Conservation (phyloP, 2,797 vertebrate genomes). For the Pseudomugil gertrudae region DNA sequence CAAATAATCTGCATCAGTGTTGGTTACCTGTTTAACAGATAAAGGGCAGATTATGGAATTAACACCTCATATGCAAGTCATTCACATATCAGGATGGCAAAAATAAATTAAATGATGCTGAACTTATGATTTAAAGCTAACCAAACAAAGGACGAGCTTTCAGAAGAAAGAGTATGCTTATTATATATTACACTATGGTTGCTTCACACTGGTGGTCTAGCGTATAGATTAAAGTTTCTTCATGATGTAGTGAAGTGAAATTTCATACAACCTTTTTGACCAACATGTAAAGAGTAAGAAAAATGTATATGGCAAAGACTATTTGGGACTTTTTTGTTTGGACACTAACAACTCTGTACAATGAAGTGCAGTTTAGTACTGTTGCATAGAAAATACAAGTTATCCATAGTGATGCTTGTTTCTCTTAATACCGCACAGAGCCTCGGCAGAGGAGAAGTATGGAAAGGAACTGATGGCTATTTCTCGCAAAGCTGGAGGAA, state of each 20-base stretch:
- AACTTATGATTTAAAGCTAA: no score
- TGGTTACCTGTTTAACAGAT: not conserved
- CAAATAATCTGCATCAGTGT: not conserved
- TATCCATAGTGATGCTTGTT: not conserved
- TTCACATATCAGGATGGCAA: no score
- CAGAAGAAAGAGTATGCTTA: no score
- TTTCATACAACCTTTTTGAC: not conserved
- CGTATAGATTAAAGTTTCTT: not conserved
- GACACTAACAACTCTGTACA: not conserved
- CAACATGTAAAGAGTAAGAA: not conserved
- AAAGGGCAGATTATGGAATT: no score
- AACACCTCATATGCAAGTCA: not conserved
- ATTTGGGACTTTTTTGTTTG: not conserved
- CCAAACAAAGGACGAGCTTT: no score
- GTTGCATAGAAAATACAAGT: not conserved
- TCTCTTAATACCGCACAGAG: constrained; percentile 74
- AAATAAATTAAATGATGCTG: no score
- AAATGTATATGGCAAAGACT: not conserved
- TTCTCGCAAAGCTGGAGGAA: constrained; percentile 89
- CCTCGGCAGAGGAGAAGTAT: constrained; percentile 92
- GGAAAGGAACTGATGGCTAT: constrained; percentile 94
- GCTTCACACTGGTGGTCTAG: not conserved
- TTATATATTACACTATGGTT: not conserved
- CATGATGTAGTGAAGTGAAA: not conserved
- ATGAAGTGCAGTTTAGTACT: not conserved